These are phyloP conservation scores for Trialeurodes vaporariorum DNA, from an alignment of 1,140 invertebrate genomes.

Conservation along the genomic window DNA sequence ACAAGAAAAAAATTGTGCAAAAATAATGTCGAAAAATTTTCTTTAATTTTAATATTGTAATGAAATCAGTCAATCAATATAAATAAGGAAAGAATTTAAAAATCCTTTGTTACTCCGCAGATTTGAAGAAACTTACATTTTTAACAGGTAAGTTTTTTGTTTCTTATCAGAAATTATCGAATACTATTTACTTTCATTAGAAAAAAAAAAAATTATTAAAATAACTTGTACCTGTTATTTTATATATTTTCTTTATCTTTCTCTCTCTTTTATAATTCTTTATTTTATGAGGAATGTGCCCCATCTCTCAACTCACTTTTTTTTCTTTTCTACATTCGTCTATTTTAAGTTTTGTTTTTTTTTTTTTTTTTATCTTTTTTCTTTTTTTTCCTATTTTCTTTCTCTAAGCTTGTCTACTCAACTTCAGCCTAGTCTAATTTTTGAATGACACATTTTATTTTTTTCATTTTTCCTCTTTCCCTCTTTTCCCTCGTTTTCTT, in stretches of 20 bases:
- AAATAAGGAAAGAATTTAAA: not conserved
- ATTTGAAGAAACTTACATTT: not conserved
- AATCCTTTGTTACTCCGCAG: not conserved
- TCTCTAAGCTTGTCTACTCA: no score
- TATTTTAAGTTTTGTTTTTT: constrained; percentile 13
- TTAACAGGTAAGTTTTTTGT: not conserved
- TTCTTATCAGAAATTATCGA: not conserved
- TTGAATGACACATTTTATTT: no score
- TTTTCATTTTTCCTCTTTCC: constrained; percentile 21
- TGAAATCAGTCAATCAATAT: not conserved
- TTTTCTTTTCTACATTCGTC: constrained; percentile 11
- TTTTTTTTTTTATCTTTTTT: constrained; percentile 16
- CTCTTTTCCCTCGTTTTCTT: constrained; percentile 19
- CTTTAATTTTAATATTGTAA: not conserved
- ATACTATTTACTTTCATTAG: not conserved
- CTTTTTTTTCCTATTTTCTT: not conserved
- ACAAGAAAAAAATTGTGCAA: no score
- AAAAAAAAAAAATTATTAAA: constrained; percentile 6
- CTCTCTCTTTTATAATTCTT: constrained; percentile 9
- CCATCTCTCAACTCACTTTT: constrained; percentile 23
- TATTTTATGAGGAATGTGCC: constrained; percentile 25
- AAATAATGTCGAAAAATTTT: not conserved
- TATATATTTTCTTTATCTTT: constrained; percentile 10
- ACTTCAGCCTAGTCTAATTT: no score
- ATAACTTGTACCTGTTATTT: constrained; percentile 20